Percentiles rank a stretch among this genome's conserved stretches.
These are phyloP conservation scores for Magallana nippona DNA, from an alignment of 2,888 invertebrate genomes.

Conservation along the genomic window DNA sequence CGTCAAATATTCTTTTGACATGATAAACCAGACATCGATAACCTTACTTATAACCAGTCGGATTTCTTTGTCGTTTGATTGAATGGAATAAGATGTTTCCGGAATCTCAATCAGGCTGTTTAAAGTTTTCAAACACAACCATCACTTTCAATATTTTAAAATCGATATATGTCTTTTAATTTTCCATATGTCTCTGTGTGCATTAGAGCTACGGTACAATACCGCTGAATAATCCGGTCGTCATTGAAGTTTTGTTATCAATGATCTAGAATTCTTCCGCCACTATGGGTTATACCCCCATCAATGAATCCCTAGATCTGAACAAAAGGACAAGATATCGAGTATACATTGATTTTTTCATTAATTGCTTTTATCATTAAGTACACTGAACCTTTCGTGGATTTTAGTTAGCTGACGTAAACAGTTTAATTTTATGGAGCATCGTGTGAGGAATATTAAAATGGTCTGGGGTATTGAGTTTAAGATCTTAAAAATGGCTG, in stretches of 20 bases:
- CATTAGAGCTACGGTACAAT: not conserved
- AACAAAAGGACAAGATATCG: not conserved
- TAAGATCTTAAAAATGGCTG: too few species aligned
- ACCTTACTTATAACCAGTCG: too few species aligned
- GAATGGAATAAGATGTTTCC: too few species aligned
- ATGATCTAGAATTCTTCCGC: conserved; percentile 4
- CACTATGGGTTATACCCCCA: not conserved
- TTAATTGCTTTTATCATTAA: not conserved
- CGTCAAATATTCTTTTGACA: not conserved
- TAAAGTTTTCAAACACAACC: not conserved
- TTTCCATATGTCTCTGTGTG: not conserved
- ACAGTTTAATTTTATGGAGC: too few species aligned
- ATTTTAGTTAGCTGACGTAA: not conserved
- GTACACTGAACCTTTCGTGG: not conserved
- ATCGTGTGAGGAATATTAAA: too few species aligned
- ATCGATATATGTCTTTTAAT: not conserved
- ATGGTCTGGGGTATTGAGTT: too few species aligned
- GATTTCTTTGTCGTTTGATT: too few species aligned
- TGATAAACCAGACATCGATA: not conserved
- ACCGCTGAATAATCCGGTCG: not conserved
- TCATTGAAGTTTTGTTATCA: conserved; percentile 6
- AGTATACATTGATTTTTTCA: conserved; percentile 1
- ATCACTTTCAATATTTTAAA: not conserved
- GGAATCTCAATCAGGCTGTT: not conserved
- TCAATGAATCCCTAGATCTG: not conserved